Conservation (phyloP, 2,888 invertebrate genomes). For the Acanthosepion lycidas region DNA sequence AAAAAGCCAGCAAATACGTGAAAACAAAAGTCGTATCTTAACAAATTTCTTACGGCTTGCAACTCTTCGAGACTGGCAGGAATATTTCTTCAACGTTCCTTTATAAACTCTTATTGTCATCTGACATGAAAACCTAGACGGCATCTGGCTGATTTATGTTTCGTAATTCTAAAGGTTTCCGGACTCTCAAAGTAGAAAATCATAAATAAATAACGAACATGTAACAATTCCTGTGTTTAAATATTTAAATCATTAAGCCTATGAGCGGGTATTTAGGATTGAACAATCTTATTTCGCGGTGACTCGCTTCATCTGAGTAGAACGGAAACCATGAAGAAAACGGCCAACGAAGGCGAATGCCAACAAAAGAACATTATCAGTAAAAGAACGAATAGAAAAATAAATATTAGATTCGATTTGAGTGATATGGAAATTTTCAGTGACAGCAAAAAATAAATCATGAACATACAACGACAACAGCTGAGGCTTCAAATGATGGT, state of each 20-base stretch:
- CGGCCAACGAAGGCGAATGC: too few relatives aligned
- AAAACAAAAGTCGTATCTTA: too few relatives aligned
- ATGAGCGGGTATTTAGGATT: background rate
- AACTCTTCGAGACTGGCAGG: background rate
- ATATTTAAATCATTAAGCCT: background rate
- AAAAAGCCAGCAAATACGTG: too few relatives aligned
- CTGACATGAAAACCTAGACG: background rate
- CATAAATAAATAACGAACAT: background rate
- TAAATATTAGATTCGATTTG: too few relatives aligned
- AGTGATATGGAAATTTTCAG: too few relatives aligned
- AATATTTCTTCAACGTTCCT: background rate
- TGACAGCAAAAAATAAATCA: too few relatives aligned
- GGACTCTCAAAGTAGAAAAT: background rate
- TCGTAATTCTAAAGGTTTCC: background rate
- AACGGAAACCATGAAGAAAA: too few relatives aligned
- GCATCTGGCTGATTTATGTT: background rate
- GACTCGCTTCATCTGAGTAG: background rate
- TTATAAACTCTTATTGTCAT: background rate
- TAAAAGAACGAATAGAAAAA: too few relatives aligned
- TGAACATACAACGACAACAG: too few relatives aligned
- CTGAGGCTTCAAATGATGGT: too few relatives aligned
- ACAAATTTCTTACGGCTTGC: too few relatives aligned
- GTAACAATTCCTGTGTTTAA: background rate
- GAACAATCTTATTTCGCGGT: background rate
- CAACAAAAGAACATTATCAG: too few relatives aligned